A percentile compares a stretch with the other conserved stretches of the same genome.
Conservation (phyloP, 2,888 invertebrate species). For the Empis livida region DNA sequence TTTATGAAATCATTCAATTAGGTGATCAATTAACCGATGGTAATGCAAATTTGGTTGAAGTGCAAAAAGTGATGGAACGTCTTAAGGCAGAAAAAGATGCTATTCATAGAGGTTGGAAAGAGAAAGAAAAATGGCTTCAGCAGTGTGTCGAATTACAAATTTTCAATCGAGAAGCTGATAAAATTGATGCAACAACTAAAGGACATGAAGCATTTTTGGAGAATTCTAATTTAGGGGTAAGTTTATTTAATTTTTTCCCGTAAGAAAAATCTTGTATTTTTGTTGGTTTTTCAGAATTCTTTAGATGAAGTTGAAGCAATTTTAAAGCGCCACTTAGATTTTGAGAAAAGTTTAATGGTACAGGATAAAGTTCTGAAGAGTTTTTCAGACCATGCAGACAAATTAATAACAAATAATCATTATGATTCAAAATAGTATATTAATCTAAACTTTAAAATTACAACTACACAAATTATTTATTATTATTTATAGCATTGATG, state of each 20-base stretch:
- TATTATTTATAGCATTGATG: slow-evolving; percentile 43
- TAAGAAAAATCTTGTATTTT: neutral
- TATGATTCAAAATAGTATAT: slow-evolving; percentile 66
- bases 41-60: slow-evolving; percentile 63
- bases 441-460: neutral
- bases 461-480: neutral
- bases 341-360: slow-evolving; percentile 81
- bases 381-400: slow-evolving; percentile 72
- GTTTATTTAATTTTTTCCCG: slow-evolving; percentile 19
- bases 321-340: slow-evolving; percentile 83
- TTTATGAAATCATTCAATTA: slow-evolving; percentile 66
- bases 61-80: slow-evolving; percentile 58
- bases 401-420: slow-evolving; percentile 63
- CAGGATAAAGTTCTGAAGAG: slow-evolving; percentile 83
- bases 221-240: slow-evolving; percentile 72
- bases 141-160: slow-evolving; percentile 81
- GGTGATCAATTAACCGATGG: slow-evolving; percentile 60
- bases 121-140: slow-evolving; percentile 72
- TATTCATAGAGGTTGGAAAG: slow-evolving; percentile 67
- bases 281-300: slow-evolving; percentile 50
- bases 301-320: slow-evolving; percentile 86
- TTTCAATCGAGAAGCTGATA: slow-evolving; percentile 92
- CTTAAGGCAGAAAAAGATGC: slow-evolving; percentile 63
- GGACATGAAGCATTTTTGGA: slow-evolving; percentile 91
- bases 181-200: slow-evolving; percentile 89